Evolutionary conservation across 2,888 invertebrate genomes (phyloP).

Genomic region (Pachydiplax longipennis): DNA sequence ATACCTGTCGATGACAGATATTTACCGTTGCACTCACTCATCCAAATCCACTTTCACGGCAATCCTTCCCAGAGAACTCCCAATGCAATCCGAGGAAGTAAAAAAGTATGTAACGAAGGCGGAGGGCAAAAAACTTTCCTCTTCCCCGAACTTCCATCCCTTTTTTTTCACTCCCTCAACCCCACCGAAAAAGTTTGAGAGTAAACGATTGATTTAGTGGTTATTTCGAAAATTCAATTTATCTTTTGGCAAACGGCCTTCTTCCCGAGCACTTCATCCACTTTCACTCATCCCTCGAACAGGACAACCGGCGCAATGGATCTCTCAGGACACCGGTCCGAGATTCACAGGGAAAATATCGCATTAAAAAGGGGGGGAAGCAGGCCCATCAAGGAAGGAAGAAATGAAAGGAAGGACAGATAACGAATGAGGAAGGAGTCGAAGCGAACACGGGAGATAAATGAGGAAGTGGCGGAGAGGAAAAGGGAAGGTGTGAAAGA

Average conservation of each 20-base stretch:
- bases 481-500: neutral
- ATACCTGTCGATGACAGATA: neutral
- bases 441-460: neutral
- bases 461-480: neutral
- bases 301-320: neutral
- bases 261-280: neutral
- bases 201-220: neutral
- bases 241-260: neutral
- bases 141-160: neutral
- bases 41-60: neutral
- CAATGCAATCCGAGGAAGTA: neutral
- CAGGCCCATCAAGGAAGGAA: neutral
- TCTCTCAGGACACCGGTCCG: neutral
- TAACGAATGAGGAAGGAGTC: neutral
- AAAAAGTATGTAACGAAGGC: neutral
- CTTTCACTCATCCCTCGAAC: neutral
- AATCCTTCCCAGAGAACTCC: neutral
- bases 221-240: neutral
- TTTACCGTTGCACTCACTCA: neutral
- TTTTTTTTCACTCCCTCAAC: neutral
- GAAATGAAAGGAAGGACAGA: neutral
- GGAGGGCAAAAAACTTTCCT: neutral
- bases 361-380: neutral
- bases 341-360: too few species aligned
- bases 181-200: neutral